Evolutionary conservation across 2,888 invertebrate species (phyloP), one percentile per base, ranked within the genome.

Genomic region (Drosophila kambysellisi): DNA sequence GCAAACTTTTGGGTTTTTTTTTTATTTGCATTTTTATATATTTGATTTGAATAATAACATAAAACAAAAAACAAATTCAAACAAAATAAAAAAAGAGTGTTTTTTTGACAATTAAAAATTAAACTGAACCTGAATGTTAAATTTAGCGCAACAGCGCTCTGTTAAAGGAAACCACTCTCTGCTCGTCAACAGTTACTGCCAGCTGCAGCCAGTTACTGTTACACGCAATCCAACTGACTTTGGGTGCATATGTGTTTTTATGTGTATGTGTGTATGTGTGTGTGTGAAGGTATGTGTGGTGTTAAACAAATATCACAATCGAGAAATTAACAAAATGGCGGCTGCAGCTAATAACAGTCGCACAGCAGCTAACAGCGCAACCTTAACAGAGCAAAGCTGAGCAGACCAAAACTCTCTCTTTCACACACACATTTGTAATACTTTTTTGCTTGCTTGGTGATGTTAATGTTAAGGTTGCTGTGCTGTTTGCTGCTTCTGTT

Each of bases 321-420:
- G 80, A 90, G 90, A 90, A 87, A 90, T 87, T 88, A 87, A 87
- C 90, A 91, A 85, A 85, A 89, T 82, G 77, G 82, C 84, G 86
- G 76, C 86, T 88, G 89, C 88, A 87, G 74, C 85, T 37, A 37
- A 37, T n/a, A 30, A 59, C 69, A 86, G 68, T 74, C 78, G 61
- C 74, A 25, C 46, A 46, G 15, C 46, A 76, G 61, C 68, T 52
- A 74, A 67, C 66, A 72, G 46, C 53, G 30, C 62, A 68, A 61
- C 57, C 46, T 79, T 74, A 81, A 79, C 80, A 83, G 67, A 76
- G 70, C 57, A 43, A 70, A 59, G 12, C 46, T 46, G 15, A 46
- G 46, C 8, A 25, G 25, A 46, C 8, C 46, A 33, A 20, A 48
- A 39, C 32, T 35, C 37, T 33, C n/a, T 64, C 53, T 29, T 33